phyloP scores from a whole-genome alignment of 2,113 vertebrate species.

The Edolisoma coerulescens region DNA sequence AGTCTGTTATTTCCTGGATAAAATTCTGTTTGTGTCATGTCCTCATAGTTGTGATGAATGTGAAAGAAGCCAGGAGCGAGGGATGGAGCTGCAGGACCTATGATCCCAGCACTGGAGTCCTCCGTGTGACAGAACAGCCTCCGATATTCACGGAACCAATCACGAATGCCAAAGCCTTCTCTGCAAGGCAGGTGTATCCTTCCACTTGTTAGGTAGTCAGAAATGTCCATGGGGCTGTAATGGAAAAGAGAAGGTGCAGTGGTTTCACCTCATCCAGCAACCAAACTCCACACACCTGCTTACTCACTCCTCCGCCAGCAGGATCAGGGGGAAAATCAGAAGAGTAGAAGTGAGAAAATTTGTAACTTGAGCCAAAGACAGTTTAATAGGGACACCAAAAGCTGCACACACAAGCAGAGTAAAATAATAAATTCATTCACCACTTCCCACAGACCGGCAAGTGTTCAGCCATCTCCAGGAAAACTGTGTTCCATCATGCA shows the following conservation, averaged over 20 bases:
- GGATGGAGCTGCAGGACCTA: background rate
- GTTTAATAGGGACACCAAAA: background rate
- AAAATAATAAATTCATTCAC: background rate
- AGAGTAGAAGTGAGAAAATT: background rate
- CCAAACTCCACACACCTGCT: background rate
- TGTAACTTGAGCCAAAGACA: background rate
- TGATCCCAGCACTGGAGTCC: background rate
- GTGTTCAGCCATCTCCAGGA: background rate
- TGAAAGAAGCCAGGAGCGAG: background rate
- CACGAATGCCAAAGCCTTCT: fast-evolving
- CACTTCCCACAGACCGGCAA: background rate
- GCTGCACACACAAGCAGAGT: background rate
- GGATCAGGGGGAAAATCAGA: fast-evolving
- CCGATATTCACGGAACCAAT: background rate
- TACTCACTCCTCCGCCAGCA: fast-evolving
- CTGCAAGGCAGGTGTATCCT: background rate
- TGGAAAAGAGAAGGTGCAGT: fast-evolving
- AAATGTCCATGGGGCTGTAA: background rate
- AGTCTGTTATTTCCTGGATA: background rate
- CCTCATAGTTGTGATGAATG: fast-evolving
- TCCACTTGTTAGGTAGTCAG: background rate
- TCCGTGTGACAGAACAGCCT: background rate
- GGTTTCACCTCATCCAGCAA: background rate
- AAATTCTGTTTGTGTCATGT: background rate
- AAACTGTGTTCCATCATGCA: background rate